Conservation (phyloP, 2,888 invertebrate genomes). For the Lepidochitona cinerea region DNA sequence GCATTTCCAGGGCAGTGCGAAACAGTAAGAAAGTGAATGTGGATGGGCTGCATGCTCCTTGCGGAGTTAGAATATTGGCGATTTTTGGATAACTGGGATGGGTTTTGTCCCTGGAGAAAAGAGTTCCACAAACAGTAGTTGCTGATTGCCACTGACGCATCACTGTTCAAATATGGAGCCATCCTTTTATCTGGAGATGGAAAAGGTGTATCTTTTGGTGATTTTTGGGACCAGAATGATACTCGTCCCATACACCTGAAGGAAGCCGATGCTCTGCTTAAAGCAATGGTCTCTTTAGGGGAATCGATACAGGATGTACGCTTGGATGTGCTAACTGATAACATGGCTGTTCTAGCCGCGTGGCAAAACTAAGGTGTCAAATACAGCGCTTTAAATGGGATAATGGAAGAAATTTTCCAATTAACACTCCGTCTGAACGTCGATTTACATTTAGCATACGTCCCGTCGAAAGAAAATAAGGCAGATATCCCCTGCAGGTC, state of each 20-base stretch:
- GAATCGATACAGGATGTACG: neutral
- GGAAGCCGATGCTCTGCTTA: neutral
- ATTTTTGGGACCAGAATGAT: neutral
- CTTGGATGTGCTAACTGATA: neutral
- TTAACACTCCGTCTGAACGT: slow-evolving; percentile 10
- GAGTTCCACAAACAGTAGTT: neutral
- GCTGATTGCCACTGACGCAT: neutral
- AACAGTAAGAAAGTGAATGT: neutral
- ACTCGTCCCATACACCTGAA: neutral
- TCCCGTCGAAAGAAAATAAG: slow-evolving; percentile 18
- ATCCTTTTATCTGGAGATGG: neutral
- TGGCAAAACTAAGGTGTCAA: neutral
- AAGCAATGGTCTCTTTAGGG: neutral
- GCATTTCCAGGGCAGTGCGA: neutral
- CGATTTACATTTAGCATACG: slow-evolving; percentile 18
- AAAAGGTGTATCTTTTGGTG: neutral
- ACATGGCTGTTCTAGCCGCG: neutral
- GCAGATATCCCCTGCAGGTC: slow-evolving; percentile 14
- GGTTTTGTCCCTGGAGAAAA: neutral
- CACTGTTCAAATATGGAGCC: neutral
- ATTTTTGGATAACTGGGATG: neutral
- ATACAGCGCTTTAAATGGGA: neutral
- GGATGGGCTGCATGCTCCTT: neutral
- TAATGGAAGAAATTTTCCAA: neutral
- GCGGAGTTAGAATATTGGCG: neutral